phyloP scores from a whole-genome alignment of 1,140 invertebrate species.

The Pseudomyrmex pallidus region DNA sequence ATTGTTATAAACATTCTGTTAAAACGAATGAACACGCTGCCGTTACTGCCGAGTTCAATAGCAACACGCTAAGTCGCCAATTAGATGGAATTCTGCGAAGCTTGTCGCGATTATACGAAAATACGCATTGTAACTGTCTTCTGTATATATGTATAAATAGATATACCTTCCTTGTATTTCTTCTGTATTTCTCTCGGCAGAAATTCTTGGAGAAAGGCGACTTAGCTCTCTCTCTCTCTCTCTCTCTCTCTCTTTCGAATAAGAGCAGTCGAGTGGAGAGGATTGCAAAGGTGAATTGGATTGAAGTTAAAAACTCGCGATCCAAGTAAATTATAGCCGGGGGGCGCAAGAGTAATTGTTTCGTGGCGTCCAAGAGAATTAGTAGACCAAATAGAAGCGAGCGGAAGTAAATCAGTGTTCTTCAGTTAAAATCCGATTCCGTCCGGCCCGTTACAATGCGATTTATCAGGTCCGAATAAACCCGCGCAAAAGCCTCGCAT shows the following conservation, averaged over 20 bases:
- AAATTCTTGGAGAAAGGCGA: too few species aligned
- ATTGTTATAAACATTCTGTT: conserved; percentile 17
- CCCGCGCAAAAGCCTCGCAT: conserved; percentile 4
- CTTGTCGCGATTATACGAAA: not conserved
- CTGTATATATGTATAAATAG: too few species aligned
- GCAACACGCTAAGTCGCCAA: not conserved
- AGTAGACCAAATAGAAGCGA: conserved; percentile 50
- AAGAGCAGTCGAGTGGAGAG: conserved; percentile 16
- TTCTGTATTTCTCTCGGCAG: too few species aligned
- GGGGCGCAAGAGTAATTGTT: conserved; percentile 57
- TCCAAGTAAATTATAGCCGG: conserved; percentile 59
- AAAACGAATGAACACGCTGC: not conserved
- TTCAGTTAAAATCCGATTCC: conserved; percentile 50
- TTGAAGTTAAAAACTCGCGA: conserved; percentile 57
- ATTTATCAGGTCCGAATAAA: conserved; percentile 45
- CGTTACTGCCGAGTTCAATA: too few species aligned
- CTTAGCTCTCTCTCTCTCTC: not conserved
- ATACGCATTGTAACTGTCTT: not conserved
- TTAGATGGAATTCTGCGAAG: not conserved
- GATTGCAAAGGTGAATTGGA: conserved; percentile 48
- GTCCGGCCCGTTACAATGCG: conserved; percentile 35
- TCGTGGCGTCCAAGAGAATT: conserved; percentile 55
- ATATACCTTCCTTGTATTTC: too few species aligned
- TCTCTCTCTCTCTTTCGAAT: not conserved
- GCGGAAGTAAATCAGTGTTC: conserved; percentile 51